Base-by-base conservation (phyloP, 2,888 invertebrate genomes). In the Margaritifera margaritifera region DNA sequence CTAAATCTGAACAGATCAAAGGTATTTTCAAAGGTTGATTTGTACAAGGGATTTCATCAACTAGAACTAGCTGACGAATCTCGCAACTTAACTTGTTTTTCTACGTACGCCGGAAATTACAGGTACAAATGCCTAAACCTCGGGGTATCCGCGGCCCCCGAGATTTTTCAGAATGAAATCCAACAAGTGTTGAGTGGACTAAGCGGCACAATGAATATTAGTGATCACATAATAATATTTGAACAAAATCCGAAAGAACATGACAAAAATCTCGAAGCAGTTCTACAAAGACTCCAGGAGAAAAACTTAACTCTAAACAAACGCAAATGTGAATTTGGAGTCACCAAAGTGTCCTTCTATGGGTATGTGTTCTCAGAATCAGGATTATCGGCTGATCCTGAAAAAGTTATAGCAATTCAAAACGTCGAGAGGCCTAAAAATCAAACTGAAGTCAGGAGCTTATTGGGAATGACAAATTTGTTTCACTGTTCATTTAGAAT, bases 61-160 rank as follows among this genome's bases (percentile, higher is more conserved):
- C n/a, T n/a, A n/a, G 78, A 78, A 61, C 27, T 82, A 1, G 69
- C 74, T 4, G 57, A 64, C 19, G 60, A 72, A 24, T 75, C 71
- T 18, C 53, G 81, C 42, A 62, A 75, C 66, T 77, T 77, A 5
- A 77, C 75, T 19, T n/a, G n/a, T n/a, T 80, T 76, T 59, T 66
- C 69, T 25, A 68, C 68, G 4, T 71, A 75, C 50, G 57, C 69
- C 1, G 80, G 78, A 50, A n/a, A n/a, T n/a, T n/a, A n/a, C n/a
- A n/a, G n/a, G n/a, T n/a, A n/a, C n/a, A n/a, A n/a, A n/a, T n/a
- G n/a, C n/a, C n/a, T n/a, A n/a, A n/a, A n/a, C n/a, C n/a, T n/a
- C n/a, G n/a, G n/a, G n/a, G n/a, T n/a, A n/a, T n/a, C n/a, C n/a
- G n/a, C n/a, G n/a, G n/a, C n/a, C n/a, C n/a, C n/a, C n/a, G n/a